These are phyloP conservation scores for Aphrocallistes beatrix DNA, from an alignment of 37 sponge, comb jelly and placozoan species.

Conservation along the genomic window DNA sequence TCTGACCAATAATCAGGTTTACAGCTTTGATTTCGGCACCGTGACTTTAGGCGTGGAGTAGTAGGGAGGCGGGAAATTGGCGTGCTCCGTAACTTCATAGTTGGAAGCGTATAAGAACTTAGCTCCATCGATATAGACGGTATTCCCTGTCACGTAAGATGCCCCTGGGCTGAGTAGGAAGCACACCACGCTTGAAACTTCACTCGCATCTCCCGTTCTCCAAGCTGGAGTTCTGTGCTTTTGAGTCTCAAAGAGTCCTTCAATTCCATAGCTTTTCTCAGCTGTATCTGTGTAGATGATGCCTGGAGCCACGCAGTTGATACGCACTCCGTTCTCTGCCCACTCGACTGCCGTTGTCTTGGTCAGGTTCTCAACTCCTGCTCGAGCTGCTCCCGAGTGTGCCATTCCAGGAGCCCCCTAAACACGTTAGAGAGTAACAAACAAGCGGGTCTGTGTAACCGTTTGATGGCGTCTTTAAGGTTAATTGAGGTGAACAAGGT, in stretches of 20 bases:
- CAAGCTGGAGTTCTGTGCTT: conserved; percentile 42
- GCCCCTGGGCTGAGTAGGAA: conserved; percentile 71
- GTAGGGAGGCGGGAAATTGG: too few relatives aligned
- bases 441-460: too few relatives aligned
- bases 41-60: too few relatives aligned
- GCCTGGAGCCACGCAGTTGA: conserved; percentile 57
- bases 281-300: conserved; percentile 44
- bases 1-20: too few relatives aligned
- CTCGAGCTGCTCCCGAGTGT: conserved; percentile 81
- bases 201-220: conserved; percentile 73
- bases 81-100: too few relatives aligned
- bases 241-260: conserved; percentile 22
- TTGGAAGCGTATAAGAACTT: too few relatives aligned
- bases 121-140: conserved; percentile 57
- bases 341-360: conserved; percentile 75
- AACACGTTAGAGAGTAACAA: too few relatives aligned
- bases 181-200: conserved; percentile 58
- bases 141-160: conserved; percentile 54
- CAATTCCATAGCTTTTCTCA: background rate
- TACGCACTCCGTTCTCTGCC: conserved; percentile 49
- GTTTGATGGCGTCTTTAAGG: too few relatives aligned
- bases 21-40: too few relatives aligned
- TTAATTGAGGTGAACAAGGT: too few relatives aligned
- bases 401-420: too few relatives aligned
- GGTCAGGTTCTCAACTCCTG: conserved; percentile 73